phyloP scores from a whole-genome alignment of 2,113 vertebrate species.

The Tamias sibiricus region DNA sequence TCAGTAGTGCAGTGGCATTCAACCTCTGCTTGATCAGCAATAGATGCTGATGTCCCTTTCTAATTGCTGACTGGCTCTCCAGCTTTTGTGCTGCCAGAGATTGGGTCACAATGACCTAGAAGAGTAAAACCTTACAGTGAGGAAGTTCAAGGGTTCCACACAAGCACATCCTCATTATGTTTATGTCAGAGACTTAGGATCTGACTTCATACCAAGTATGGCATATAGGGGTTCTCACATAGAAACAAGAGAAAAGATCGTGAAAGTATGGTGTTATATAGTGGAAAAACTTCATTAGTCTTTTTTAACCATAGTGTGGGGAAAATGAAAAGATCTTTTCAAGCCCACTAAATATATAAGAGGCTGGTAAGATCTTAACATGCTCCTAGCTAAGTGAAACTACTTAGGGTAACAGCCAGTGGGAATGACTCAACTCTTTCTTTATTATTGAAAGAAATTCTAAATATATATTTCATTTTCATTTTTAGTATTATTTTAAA shows the following conservation, averaged over 20 bases:
- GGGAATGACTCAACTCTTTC: background rate
- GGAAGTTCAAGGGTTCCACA: slow-evolving; percentile 49
- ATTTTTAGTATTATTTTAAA: background rate
- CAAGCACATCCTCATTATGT: background rate
- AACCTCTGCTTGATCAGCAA: slow-evolving; percentile 49
- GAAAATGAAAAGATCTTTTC: background rate
- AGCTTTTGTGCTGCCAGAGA: slow-evolving; percentile 36
- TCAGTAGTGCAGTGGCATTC: background rate
- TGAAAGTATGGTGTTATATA: background rate
- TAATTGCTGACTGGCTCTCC: slow-evolving; percentile 61
- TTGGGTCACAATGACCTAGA: slow-evolving; percentile 75
- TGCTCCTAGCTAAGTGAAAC: background rate
- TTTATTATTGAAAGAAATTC: background rate
- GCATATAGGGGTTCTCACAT: background rate
- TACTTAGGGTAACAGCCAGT: background rate
- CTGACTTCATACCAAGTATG: background rate
- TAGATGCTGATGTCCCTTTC: slow-evolving; percentile 24
- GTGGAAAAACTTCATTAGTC: background rate
- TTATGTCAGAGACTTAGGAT: background rate
- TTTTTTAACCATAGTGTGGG: background rate
- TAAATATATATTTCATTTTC: background rate
- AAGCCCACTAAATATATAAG: background rate
- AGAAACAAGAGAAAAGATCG: background rate
- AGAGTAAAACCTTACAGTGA: slow-evolving; percentile 51
- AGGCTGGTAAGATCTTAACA: fast-evolving